Evolutionary conservation across 2,888 invertebrate genomes (phyloP).

Genomic region (Plagiodera versicolora): DNA sequence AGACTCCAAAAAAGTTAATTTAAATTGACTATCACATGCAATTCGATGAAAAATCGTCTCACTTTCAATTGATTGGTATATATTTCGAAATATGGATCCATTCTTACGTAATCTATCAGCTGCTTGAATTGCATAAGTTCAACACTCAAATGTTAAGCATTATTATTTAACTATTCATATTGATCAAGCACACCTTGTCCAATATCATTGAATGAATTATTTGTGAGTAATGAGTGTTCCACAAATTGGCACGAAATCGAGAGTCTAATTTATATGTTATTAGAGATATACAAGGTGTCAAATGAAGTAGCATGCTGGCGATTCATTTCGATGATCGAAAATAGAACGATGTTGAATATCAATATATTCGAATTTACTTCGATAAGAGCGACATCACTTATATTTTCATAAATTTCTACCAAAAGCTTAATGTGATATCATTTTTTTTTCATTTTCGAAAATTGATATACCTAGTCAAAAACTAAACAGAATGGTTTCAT

Average conservation of each 20-base stretch:
- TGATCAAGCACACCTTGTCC: conserved; percentile 8
- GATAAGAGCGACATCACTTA: too few species aligned
- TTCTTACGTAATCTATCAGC: conserved; percentile 15
- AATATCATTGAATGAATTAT: conserved; percentile 4
- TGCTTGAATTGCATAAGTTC: conserved; percentile 18
- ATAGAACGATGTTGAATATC: too few species aligned
- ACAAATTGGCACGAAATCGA: not conserved
- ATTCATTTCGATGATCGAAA: too few species aligned
- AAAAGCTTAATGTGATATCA: too few species aligned
- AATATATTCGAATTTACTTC: too few species aligned
- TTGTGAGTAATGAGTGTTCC: not conserved
- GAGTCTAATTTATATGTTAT: not conserved
- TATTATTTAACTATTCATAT: conserved; percentile 8
- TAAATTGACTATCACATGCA: not conserved
- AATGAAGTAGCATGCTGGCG: too few species aligned
- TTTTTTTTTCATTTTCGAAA: too few species aligned
- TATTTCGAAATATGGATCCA: not conserved
- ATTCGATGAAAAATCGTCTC: not conserved
- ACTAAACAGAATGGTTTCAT: too few species aligned
- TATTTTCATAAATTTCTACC: too few species aligned
- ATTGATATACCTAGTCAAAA: too few species aligned
- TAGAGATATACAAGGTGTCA: too few species aligned
- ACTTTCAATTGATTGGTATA: not conserved
- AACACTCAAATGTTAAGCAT: conserved; percentile 14
- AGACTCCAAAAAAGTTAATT: not conserved